Evolutionary conservation across 2,797 vertebrate species (phyloP).

Genomic region (Echeneis naucrates): DNA sequence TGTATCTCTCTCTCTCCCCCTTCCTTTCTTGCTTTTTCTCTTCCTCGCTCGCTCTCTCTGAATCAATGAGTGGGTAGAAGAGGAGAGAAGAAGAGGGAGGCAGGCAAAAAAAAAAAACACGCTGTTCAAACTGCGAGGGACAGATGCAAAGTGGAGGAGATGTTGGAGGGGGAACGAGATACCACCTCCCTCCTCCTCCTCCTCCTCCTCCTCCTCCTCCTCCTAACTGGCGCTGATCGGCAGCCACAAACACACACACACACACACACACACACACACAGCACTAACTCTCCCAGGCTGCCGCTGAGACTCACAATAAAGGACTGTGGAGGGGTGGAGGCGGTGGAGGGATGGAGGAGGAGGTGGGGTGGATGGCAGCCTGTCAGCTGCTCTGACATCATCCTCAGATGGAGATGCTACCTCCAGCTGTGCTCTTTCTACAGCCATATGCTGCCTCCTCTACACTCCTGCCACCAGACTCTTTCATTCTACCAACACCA

Average conservation of each 20-base stretch:
- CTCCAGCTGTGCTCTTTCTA: constrained; percentile 99
- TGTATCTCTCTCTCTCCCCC: constrained; percentile 70
- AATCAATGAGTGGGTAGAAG: constrained; percentile 86
- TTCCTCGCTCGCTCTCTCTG: constrained; percentile 82
- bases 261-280: constrained; percentile 91
- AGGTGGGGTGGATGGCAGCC: constrained; percentile 95
- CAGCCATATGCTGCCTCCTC: constrained; percentile 99
- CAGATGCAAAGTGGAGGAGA: constrained; percentile 99
- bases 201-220: constrained; percentile 78
- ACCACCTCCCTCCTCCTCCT: constrained; percentile 91
- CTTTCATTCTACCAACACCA: constrained; percentile 91
- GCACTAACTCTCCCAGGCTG: constrained; percentile 95
- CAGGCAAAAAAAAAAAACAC: constrained; percentile 75
- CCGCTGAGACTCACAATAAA: constrained; percentile 97
- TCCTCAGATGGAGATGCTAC: constrained; percentile 99
- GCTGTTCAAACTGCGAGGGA: constrained; percentile 97
- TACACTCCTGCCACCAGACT: constrained; percentile 99
- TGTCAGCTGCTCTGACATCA: constrained; percentile 99
- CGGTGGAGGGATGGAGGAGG: constrained; percentile 72
- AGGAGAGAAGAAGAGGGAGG: constrained; percentile 80
- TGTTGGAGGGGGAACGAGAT: constrained; percentile 99
- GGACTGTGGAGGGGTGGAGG: constrained; percentile 89
- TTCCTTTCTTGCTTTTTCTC: constrained; percentile 74
- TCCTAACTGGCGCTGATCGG: constrained; percentile 82
- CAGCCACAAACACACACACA: constrained; percentile 79